Percentiles rank a stretch among this genome's conserved stretches.
phyloP scores from a whole-genome alignment of 2,888 invertebrate genomes.

The Maniola hyperantus region DNA sequence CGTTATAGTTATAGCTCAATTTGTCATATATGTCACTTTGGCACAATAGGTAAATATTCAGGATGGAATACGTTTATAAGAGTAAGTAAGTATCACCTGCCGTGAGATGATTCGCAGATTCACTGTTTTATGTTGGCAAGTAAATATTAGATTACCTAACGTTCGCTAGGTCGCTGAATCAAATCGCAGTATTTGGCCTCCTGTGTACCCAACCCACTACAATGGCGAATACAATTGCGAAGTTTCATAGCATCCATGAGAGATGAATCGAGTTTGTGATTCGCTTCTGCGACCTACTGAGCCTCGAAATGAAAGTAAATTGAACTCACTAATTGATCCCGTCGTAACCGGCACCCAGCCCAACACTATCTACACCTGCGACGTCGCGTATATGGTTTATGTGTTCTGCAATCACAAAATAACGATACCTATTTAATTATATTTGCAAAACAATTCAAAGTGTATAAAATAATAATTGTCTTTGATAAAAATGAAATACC shows the following conservation, averaged over 20 bases:
- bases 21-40: too few relatives aligned
- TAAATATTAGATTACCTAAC: neutral
- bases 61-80: too few relatives aligned
- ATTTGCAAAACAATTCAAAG: neutral
- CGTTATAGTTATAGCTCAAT: too few relatives aligned
- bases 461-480: neutral
- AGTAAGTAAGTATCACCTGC: too few relatives aligned
- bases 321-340: slow-evolving; percentile 94
- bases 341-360: slow-evolving; percentile 94
- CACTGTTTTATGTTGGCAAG: too few relatives aligned
- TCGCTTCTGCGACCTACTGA: neutral
- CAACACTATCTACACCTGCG: slow-evolving; percentile 94
- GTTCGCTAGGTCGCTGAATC: neutral
- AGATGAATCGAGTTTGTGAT: neutral
- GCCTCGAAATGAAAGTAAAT: neutral
- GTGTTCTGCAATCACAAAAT: slow-evolving; percentile 85
- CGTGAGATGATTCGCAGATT: too few relatives aligned
- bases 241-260: neutral
- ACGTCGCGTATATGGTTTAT: slow-evolving; percentile 94
- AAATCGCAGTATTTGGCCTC: neutral
- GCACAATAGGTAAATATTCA: too few relatives aligned
- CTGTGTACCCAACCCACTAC: neutral
- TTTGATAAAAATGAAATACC: neutral
- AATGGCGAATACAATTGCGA: neutral
- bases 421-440: neutral